Evolutionary conservation across 2,113 vertebrate genomes (phyloP).

Genomic region (Pogona vitticeps): DNA sequence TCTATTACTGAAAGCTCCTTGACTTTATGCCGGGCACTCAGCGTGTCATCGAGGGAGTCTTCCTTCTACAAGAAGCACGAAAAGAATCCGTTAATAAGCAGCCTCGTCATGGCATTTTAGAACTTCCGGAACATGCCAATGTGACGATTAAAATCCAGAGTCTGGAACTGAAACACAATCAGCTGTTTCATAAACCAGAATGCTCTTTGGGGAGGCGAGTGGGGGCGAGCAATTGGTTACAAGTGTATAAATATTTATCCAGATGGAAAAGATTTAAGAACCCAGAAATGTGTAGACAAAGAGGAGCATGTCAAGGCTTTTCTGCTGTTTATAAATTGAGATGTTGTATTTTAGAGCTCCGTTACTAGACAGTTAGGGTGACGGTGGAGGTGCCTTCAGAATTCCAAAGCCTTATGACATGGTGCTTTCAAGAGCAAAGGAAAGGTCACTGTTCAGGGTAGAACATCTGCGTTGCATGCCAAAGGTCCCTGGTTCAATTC

Average conservation of each 20-base stretch:
- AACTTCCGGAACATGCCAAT: constrained; percentile 48
- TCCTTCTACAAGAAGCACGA: constrained; percentile 86
- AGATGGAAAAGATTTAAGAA: constrained; percentile 71
- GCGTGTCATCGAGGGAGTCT: constrained; percentile 88
- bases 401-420: neutral
- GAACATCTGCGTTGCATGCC: neutral
- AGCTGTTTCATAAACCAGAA: constrained; percentile 62
- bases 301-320: constrained; percentile 63
- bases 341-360: neutral
- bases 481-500: neutral
- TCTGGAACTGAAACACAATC: constrained; percentile 54
- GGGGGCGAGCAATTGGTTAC: constrained; percentile 54
- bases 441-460: neutral
- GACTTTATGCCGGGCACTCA: constrained; percentile 91
- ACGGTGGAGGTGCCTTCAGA: neutral
- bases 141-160: constrained; percentile 19
- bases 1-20: constrained; percentile 98
- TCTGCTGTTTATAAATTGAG: neutral
- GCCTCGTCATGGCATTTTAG: constrained; percentile 28
- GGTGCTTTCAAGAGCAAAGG: neutral
- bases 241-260: constrained; percentile 74
- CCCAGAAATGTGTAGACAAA: constrained; percentile 43
- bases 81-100: constrained; percentile 65
- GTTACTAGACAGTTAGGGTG: neutral
- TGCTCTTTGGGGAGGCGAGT: constrained; percentile 52